Percentiles rank a stretch among this genome's conserved stretches.
phyloP scores from a whole-genome alignment of 2,888 invertebrate species.

The Drosophila longiperda region DNA sequence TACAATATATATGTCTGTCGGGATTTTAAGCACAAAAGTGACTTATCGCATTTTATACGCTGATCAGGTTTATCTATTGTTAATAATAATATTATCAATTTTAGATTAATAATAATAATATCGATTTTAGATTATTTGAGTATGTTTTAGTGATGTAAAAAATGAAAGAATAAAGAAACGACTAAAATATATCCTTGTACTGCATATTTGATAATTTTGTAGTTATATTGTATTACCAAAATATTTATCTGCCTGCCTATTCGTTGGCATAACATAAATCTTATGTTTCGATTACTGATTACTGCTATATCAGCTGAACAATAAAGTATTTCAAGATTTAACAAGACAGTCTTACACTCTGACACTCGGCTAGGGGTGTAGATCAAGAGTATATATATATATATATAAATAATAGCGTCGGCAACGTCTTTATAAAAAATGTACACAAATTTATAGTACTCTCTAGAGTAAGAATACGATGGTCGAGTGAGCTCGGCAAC shows the following conservation, averaged over 20 bases:
- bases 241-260: background rate
- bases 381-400: background rate
- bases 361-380: background rate
- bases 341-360: no score
- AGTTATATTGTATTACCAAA: background rate
- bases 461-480: background rate
- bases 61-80: background rate
- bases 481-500: no score
- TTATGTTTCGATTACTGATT: background rate
- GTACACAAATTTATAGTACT: no score
- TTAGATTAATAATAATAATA: no score
- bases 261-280: background rate
- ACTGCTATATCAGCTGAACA: background rate
- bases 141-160: background rate
- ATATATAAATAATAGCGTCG: background rate
- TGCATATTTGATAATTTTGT: background rate
- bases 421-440: background rate
- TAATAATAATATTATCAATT: no score
- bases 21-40: background rate
- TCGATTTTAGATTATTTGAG: background rate
- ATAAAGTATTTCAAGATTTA: background rate
- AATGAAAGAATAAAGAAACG: background rate
- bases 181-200: background rate
- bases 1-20: background rate
- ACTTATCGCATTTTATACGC: background rate